Conservation (phyloP, 2,888 invertebrate genomes). For the Seladonia tumulorum region DNA sequence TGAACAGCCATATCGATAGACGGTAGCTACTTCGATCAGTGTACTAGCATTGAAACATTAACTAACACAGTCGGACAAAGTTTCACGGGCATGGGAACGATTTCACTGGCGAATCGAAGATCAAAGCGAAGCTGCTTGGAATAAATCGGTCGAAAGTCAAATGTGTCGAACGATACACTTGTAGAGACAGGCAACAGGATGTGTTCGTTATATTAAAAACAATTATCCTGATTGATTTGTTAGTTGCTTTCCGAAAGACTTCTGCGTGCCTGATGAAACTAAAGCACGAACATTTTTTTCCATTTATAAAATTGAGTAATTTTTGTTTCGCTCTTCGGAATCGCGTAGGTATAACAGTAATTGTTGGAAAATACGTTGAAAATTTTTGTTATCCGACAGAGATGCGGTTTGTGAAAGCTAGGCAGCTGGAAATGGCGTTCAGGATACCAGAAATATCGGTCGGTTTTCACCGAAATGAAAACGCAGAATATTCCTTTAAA, state of each 20-base stretch:
- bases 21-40: neutral
- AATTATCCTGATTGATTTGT: neutral
- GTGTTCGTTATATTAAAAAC: neutral
- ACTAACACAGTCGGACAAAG: neutral
- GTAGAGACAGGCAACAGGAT: neutral
- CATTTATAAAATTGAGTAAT: too few species aligned
- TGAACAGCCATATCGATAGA: slow-evolving; percentile 16
- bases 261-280: neutral
- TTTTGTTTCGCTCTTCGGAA: too few species aligned
- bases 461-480: too few species aligned
- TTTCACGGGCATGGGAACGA: neutral
- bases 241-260: neutral
- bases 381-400: too few species aligned
- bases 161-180: neutral
- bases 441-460: too few species aligned
- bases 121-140: too few species aligned
- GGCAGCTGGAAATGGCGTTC: too few species aligned
- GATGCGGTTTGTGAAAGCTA: too few species aligned
- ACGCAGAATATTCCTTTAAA: too few species aligned
- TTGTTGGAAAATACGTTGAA: too few species aligned
- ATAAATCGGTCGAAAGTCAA: neutral
- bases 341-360: too few species aligned
- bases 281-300: neutral
- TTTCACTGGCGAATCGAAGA: neutral
- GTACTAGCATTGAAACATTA: neutral